Base-by-base conservation (phyloP, 2,797 vertebrate species). In the Sebastiscus tertius region DNA sequence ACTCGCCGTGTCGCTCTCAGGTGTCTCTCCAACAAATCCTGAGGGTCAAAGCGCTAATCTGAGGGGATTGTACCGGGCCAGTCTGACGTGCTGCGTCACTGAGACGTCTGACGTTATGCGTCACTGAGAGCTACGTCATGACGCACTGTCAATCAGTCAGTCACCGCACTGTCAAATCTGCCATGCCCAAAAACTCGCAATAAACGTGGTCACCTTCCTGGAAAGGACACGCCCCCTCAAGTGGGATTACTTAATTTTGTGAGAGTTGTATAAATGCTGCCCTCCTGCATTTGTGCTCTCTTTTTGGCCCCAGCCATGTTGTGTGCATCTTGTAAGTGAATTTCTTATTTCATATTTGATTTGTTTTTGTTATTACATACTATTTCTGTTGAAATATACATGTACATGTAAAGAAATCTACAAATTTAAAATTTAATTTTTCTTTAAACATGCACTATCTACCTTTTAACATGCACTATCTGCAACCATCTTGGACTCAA, bases 11-110 rank as follows among this genome's bases (percentile, higher is more conserved):
- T 49, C 54, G 36, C 34, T 63, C 68, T 71, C 87, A 81, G 75
- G 77, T 87, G 82, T 74, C 80, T 65, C 68, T 67, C 63, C 49
- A 68, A 87, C 77, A 92, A 93, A 93, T 94, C 93, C 93, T 66
- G 64, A 77, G 62, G 76, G 80, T 90, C 88, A 88, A 88, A 39
- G 81, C 84, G 71, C 83, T 95, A 94, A 94, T 94, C 93, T 86
- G 84, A 42, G 26, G 29, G 88, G 88, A 89, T 88, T 89, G 89
- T 83, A 55, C 55, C 36, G 4, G 69, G 64, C 55, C 33, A 72
- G 60, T 27, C 20, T 18, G 67, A 52, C 8, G 58, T 2, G 39
- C 59, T 79, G 66, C 83, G 85, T 77, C 84, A 81, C 82, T 10
- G 74, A 83, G 14, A 59, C 36, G 60, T 27, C 27, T 18, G 67